phyloP scores from a whole-genome alignment of 2,888 invertebrate species.

The Pyrochroa serraticornis region DNA sequence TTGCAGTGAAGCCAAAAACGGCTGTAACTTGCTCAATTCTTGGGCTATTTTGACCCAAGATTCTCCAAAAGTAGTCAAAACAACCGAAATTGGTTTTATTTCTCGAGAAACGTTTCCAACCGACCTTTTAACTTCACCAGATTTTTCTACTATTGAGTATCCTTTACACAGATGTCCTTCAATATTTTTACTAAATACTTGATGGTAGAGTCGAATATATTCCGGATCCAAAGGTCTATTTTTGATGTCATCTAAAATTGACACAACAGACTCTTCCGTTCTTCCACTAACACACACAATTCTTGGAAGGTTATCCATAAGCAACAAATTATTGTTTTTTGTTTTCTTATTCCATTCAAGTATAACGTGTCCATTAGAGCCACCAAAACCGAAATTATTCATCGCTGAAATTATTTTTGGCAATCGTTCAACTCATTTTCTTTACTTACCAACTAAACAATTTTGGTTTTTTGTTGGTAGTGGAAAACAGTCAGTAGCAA shows the following conservation, averaged over 20 bases:
- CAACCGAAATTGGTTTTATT: not conserved
- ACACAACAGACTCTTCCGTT: slow-evolving; percentile 65
- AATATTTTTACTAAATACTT: slow-evolving; percentile 26
- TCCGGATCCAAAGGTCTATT: slow-evolving; percentile 50
- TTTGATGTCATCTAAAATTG: slow-evolving; percentile 67
- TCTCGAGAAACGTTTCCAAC: not conserved
- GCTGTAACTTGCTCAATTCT: not conserved
- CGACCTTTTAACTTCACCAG: not conserved
- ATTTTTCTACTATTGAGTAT: slow-evolving; percentile 10
- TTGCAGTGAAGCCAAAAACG: too few relatives aligned
- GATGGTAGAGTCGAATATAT: slow-evolving; percentile 34
- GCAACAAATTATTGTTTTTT: slow-evolving; percentile 38
- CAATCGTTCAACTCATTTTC: too few relatives aligned
- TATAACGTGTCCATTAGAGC: slow-evolving; percentile 61
- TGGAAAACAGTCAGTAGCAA: slow-evolving; percentile 59
- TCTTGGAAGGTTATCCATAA: slow-evolving; percentile 45
- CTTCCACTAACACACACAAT: slow-evolving; percentile 52
- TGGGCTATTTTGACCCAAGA: slow-evolving; percentile 84
- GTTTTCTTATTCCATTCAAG: slow-evolving; percentile 55
- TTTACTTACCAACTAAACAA: not conserved
- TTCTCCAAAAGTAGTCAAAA: slow-evolving; percentile 79
- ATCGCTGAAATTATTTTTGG: slow-evolving; percentile 52
- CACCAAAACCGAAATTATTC: slow-evolving; percentile 77
- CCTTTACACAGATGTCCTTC: slow-evolving; percentile 9
- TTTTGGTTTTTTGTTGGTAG: slow-evolving; percentile 57